Evolutionary conservation across 2,888 invertebrate genomes (phyloP), one percentile per base, ranked within the genome.

Genomic region (Amblyjoppa proteus): DNA sequence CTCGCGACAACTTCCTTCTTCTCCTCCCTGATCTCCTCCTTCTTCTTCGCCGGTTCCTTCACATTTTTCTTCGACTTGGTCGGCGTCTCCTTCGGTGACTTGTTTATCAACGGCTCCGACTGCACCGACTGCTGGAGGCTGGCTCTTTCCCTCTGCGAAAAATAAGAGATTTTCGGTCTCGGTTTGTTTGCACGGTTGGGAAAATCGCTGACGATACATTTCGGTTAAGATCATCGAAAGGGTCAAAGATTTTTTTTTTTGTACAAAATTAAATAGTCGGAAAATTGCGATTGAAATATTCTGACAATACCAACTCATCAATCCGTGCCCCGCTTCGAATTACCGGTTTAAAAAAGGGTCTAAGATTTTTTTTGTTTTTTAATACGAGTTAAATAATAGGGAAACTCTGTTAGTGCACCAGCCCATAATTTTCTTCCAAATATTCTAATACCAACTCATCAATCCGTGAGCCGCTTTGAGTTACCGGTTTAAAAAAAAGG

Each of bases 61-160:
- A 87, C 88, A 86, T 90, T 93, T 79, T 92, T 93, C 83, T 92
- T 92, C 31, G 90, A 87, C 84, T 93, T 94, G 9, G 93, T 92
- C 7, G 93, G 93, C 2, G 93, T 93, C 51, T 92, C 93, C 78
- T 91, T 93, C n/a, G 93, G 93, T 28, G 93, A 93, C 53, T 93
- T 93, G 73, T 92, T 94, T 3, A 88, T 87, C 25, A 88, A 68
- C 28, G 90, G 75, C 69, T 93, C 93, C 3, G 91, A 88, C 38
- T 91, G 90, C 16, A 51, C 89, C 56, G 81, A 69, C 83, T 92
- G 92, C 34, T 90, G 90, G 34, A 93, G 86, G 90, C 91, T 93
- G 84, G 93, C 92, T 70, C 87, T 92, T 82, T 93, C 93, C 66
- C 86, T 91, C 93, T 94, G 85, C 87, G 80, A 77, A 77, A 68